Base-by-base conservation (phyloP, 1,140 invertebrate species). In the Coenobita brevimanus region DNA sequence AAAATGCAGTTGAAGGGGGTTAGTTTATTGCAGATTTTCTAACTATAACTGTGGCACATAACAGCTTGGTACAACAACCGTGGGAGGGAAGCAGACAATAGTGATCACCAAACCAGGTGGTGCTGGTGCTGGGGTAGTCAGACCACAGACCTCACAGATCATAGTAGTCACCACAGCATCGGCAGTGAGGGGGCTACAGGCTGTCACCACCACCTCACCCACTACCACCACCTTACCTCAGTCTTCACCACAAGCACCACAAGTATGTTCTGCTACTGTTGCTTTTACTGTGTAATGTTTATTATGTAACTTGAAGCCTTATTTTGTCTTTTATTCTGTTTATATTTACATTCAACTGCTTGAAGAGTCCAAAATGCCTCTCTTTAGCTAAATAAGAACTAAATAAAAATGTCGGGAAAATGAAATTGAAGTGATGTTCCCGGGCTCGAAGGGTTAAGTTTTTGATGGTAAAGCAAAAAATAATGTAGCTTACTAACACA, bases 161-260 rank as follows among this genome's bases (percentile, higher is more conserved):
- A 94, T 95, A 60, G 95, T 96, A n/a, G 95, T 96, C 0, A 95
- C 95, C 15, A 95, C 95, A 1, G 95, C 94, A 6, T 94, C 94
- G 1, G 93, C 80, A 21, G 73, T 89, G 38, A 82, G 89, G 82
- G 83, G 43, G 10, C 41, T 89, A 38, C 91, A 91, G 67, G 69
- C 80, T 2, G 73, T 91, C 24, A 91, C 92, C 17, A 91, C 92
- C 57, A 92, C 92, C 33, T 91, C 92, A 15, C 92, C 92, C 17
- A 91, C 86, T 73, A 91, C 89, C 17, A 50, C 46, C 46, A 50
- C 46, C 46, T 8, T 50, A 8, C 46, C 46, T 8, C 46, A 50
- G 46, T 50, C 46, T 50, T 6, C 46, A 8, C 17, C 46, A 50
- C 46, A 50, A 17, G 46, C 17, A 8, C 46, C 46, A 50, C 46